Conservation (phyloP, 1,140 invertebrate genomes). For the Camponotus floridanus region DNA sequence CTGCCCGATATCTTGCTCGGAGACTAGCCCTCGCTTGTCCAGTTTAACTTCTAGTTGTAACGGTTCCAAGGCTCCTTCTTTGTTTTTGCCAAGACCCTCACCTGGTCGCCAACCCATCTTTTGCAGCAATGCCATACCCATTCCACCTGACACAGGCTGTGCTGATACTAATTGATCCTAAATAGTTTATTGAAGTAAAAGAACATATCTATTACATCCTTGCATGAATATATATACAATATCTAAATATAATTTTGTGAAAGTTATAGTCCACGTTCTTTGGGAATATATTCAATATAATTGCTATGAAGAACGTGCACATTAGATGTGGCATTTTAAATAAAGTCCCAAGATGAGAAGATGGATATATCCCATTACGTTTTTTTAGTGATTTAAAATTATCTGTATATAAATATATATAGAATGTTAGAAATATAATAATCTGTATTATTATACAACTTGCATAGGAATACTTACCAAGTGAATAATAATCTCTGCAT, state of each 20-base stretch:
- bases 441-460: constrained; percentile 57
- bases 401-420: not conserved
- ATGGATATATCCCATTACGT: constrained; percentile 3
- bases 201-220: constrained; percentile 4
- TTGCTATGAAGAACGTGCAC: constrained; percentile 5
- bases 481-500: constrained; percentile 81
- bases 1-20: constrained; percentile 89
- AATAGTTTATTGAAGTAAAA: constrained; percentile 72
- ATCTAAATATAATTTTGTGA: constrained; percentile 22
- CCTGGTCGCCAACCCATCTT: constrained; percentile 99
- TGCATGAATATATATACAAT: constrained; percentile 16
- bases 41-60: constrained; percentile 96
- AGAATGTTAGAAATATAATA: constrained; percentile 9
- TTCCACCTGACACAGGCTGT: constrained; percentile 95
- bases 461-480: constrained; percentile 82
- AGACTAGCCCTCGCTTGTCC: constrained; percentile 95
- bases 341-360: not conserved
- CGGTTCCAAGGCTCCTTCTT: constrained; percentile 95
- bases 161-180: constrained; percentile 95
- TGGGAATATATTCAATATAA: constrained; percentile 19
- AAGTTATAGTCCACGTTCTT: not conserved
- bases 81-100: constrained; percentile 97
- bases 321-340: constrained; percentile 10
- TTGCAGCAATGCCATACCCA: constrained; percentile 98
- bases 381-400: not conserved